Percentiles rank a stretch among this genome's conserved stretches.
These are phyloP conservation scores for Plecotus auritus DNA, from an alignment of 2,113 vertebrate species.

Conservation along the genomic window DNA sequence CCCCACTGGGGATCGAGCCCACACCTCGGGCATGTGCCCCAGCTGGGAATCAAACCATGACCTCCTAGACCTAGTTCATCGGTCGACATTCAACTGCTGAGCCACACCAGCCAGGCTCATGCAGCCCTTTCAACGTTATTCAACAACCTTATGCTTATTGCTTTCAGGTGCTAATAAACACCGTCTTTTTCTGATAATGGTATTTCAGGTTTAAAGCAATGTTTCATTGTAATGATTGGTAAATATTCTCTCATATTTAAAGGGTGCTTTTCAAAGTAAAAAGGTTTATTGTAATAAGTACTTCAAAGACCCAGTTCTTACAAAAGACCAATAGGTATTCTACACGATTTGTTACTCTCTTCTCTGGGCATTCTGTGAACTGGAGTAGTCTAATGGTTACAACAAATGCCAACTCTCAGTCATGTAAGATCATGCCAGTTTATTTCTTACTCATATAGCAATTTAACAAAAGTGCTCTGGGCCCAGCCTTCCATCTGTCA, in stretches of 20 bases:
- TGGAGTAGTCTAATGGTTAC: not conserved
- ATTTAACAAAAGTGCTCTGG: not conserved
- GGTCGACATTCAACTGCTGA: too few relatives aligned
- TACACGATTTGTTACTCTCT: not conserved
- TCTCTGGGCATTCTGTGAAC: not conserved
- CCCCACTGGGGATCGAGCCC: too few relatives aligned
- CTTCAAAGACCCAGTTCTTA: not conserved
- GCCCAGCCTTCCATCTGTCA: not conserved
- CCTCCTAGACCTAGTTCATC: too few relatives aligned
- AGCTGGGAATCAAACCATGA: too few relatives aligned
- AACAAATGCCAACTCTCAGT: not conserved
- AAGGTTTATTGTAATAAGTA: not conserved
- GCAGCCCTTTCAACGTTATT: not conserved
- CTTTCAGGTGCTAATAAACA: not conserved
- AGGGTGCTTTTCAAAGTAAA: not conserved
- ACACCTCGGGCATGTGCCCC: too few relatives aligned
- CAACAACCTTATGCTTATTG: constrained; percentile 1
- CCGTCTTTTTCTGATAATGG: not conserved
- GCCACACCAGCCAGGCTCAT: too few relatives aligned
- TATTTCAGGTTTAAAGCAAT: not conserved
- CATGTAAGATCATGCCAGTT: not conserved
- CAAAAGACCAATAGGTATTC: not conserved
- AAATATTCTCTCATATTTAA: constrained; percentile 5
- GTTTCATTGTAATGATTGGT: not conserved
- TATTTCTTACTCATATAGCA: not conserved